Base-by-base conservation (phyloP, 2,797 vertebrate species). In the Peromyscus attwateri region DNA sequence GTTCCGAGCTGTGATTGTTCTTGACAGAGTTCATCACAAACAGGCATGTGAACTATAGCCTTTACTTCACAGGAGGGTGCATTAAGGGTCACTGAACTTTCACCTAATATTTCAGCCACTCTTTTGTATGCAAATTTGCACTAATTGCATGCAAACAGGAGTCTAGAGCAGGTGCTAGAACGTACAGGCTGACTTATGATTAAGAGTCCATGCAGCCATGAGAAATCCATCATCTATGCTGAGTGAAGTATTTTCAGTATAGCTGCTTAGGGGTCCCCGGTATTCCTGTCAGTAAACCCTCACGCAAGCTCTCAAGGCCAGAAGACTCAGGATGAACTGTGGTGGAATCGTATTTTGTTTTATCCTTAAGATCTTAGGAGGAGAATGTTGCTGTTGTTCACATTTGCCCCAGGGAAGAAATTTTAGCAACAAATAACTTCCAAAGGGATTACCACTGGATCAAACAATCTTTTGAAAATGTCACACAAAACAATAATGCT, bases 381-480 rank as follows among this genome's bases (percentile, higher is more conserved):
- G n/a, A 60, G 49, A 87, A 70, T 27, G 52, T 88, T 75, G 52
- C 37, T 19, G 55, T 43, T 60, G n/a, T 60, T 88, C 87, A 31
- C n/a, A 75, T 75, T n/a, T 31, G 10, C 87, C 70, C 27, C 25
- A 88, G 31, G 70, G 52, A 60, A 88, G n/a, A 27, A 60, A 88
- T 31, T 88, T 73, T 49, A 95, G 43, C 70, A 89, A 94, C 84
- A 96, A 90, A 75, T 25, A 87, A 37, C 49, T 96, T 91, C 75
- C 87, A 81, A 23, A 66, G 19, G 8, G 34, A 93, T 93, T 90
- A 95, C 19, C 25, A 82, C 6, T 5, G 66, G 46, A 60, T 96
- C 93, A 82, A 94, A 94, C 19, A 52, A 34, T 92, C 89, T 87
- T 95, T 64, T 91, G 82, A 95, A 96, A 95, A 83, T 76, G 43